Evolutionary conservation across 1,140 invertebrate genomes (phyloP), one percentile per base, ranked within the genome.

Genomic region (Cryptotermes secundus): DNA sequence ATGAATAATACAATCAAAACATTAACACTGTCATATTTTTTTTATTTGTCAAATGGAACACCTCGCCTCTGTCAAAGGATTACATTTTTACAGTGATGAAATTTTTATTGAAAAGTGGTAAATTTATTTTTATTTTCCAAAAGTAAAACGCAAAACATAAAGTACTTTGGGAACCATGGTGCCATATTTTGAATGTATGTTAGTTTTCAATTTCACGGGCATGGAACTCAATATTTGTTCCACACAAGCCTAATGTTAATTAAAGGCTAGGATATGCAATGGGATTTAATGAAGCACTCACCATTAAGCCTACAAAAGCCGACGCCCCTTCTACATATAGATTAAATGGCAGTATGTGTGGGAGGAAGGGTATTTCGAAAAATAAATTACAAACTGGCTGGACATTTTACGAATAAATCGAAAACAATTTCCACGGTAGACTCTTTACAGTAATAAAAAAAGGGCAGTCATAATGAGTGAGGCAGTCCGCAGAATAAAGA

Each of bases 401-500:
- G 59, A 72, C 59, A 72, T 72, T 72, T 72, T 72, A 72, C 59
- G 59, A 72, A n/a, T 72, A 72, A 72, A 72, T 72, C 59, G 59
- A 72, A 49, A 72, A 72, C 59, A 72, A n/a, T 72, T 72, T 72
- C 59, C 59, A 2, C 59, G 31, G 26, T 26, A 38, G 38, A 49
- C 45, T 49, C 19, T 49, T 49, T 22, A 26, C 2, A 1, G n/a
- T 72, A 31, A 72, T 72, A 72, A 49, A 49, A 49, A 72, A 31
- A 72, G 22, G 22, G 53, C 53, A 72, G 59, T 31, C 59, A 72
- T 72, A 26, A 72, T 72, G 7, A 16, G 26, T 14, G 6, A 6
- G 19, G 59, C 19, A n/a, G 53, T 7, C 12, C 53, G 26, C n/a
- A 72, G 59, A 72, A 72, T 72, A 72, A 72, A 26, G 31, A 72